These are phyloP conservation scores for Psettodes erumei DNA, from an alignment of 2,113 vertebrate genomes.

Conservation along the genomic window DNA sequence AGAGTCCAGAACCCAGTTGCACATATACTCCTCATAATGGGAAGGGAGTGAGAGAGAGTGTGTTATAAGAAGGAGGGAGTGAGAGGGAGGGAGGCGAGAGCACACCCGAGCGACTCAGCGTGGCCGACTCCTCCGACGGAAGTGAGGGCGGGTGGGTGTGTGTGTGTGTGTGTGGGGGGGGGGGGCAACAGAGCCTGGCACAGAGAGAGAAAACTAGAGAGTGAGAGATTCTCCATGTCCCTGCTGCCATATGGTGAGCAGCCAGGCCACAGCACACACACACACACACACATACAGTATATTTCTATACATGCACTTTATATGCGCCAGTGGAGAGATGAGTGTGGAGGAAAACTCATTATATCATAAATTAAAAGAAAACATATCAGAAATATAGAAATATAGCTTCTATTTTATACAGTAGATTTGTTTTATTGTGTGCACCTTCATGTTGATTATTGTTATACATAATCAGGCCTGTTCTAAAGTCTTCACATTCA, in stretches of 20 bases:
- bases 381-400: too few relatives aligned
- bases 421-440: neutral
- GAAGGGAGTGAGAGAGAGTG: neutral
- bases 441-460: too few relatives aligned
- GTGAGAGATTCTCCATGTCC: constrained; percentile 61
- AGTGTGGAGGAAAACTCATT: neutral
- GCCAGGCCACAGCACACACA: constrained; percentile 43
- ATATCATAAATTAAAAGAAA: too few relatives aligned
- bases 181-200: constrained; percentile 65
- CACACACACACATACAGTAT: too few relatives aligned
- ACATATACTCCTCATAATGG: neutral
- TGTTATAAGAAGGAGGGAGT: constrained; percentile 8
- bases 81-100: constrained; percentile 41
- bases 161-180: too few relatives aligned
- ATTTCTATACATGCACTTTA: too few relatives aligned
- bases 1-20: neutral
- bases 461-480: too few relatives aligned
- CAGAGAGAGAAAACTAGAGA: constrained; percentile 44
- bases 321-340: constrained; percentile 16
- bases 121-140: constrained; percentile 65
- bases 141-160: too few relatives aligned
- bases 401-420: neutral
- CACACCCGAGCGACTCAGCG: constrained; percentile 58
- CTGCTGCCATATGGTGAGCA: constrained; percentile 71
- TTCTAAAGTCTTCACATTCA: too few relatives aligned